Evolutionary conservation across 2,888 invertebrate genomes (phyloP).

Genomic region (Arrhopalites spinosus): DNA sequence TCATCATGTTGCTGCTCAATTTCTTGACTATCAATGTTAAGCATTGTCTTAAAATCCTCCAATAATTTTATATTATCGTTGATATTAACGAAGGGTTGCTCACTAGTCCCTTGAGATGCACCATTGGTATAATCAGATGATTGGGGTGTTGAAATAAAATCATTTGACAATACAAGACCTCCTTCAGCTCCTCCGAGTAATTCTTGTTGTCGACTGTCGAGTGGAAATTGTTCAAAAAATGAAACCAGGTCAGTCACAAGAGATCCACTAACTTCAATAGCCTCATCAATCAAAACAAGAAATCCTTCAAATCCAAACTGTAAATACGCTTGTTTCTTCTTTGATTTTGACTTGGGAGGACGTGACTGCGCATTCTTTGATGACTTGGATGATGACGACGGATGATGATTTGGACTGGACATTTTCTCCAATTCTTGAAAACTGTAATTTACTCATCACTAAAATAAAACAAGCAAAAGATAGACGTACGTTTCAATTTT

Average conservation of each 20-base stretch:
- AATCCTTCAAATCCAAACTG: background rate
- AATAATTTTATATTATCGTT: background rate
- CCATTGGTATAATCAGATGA: background rate
- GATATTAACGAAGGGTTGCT: background rate
- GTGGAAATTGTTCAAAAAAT: constrained; percentile 10
- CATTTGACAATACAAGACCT: background rate
- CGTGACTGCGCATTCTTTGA: background rate
- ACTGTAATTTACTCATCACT: too few relatives aligned
- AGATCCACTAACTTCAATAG: background rate
- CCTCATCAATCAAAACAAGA: background rate
- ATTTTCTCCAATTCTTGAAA: too few relatives aligned
- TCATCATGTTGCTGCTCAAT: too few relatives aligned
- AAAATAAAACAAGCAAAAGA: too few relatives aligned
- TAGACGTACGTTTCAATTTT: too few relatives aligned
- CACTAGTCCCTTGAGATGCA: background rate
- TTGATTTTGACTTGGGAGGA: background rate
- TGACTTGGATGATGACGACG: too few relatives aligned
- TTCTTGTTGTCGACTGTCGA: background rate
- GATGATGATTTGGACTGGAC: too few relatives aligned
- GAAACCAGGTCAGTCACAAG: background rate
- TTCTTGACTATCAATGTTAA: too few relatives aligned
- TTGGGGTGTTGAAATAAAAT: background rate
- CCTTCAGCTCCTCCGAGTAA: too few relatives aligned
- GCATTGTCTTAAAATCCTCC: too few relatives aligned
- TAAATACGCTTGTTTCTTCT: background rate